Evolutionary conservation across 2,113 vertebrate species (phyloP).

Genomic region (Rynchops niger): DNA sequence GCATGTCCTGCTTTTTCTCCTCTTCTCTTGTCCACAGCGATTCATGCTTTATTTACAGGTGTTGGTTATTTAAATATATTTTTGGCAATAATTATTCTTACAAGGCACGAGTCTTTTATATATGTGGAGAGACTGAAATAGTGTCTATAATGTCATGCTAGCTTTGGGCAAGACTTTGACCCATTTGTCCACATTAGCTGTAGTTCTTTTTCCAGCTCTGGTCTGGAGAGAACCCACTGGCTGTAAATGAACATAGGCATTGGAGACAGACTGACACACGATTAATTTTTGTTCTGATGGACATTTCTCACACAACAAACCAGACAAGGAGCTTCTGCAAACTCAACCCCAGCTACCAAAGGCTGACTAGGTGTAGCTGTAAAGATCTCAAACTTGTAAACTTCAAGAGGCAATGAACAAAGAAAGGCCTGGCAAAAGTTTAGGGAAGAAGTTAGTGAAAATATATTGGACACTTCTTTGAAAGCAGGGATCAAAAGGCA

Average conservation of each 20-base stretch:
- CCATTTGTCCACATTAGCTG: background rate
- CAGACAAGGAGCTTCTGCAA: background rate
- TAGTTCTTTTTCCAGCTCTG: background rate
- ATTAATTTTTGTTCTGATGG: background rate
- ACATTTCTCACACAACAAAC: background rate
- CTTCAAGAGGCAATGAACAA: background rate
- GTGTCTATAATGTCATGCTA: background rate
- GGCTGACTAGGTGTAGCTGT: background rate
- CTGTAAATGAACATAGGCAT: background rate
- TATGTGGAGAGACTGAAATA: background rate
- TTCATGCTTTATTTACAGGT: background rate
- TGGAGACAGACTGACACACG: background rate
- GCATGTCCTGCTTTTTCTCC: background rate
- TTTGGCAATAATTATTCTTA: background rate
- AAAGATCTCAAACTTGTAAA: background rate
- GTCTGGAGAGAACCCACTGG: background rate
- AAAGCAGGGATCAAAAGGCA: constrained; percentile 26
- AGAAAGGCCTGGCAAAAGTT: background rate
- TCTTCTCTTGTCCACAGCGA: background rate
- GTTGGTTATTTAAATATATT: background rate
- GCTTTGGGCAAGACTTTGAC: background rate
- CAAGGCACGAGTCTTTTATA: background rate
- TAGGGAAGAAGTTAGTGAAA: background rate
- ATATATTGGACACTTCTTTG: background rate
- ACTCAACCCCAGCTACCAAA: background rate